phyloP scores from a whole-genome alignment of 92 coral and sea anemone genomes.

The Micromussa lordhowensis region DNA sequence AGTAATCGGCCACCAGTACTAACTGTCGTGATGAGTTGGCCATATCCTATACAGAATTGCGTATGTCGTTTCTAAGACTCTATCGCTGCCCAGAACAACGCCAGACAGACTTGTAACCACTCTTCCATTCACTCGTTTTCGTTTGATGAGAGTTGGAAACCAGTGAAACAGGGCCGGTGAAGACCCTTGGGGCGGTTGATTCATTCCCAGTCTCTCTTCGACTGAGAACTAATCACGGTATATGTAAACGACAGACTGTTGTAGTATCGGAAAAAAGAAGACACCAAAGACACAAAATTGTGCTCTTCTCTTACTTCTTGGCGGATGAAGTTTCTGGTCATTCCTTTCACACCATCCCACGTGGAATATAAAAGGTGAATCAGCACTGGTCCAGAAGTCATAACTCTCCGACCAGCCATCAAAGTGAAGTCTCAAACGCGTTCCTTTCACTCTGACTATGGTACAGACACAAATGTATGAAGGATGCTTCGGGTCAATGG shows the following conservation, averaged over 20 bases:
- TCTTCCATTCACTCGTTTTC: background rate
- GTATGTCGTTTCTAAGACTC: too few relatives aligned
- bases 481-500: slow-evolving; percentile 96
- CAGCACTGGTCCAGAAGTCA: slow-evolving; percentile 96
- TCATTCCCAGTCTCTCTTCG: background rate
- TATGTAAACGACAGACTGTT: background rate
- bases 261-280: background rate
- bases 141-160: background rate
- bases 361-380: slow-evolving; percentile 90
- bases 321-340: slow-evolving; percentile 87
- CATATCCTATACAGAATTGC: too few relatives aligned
- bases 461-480: slow-evolving; percentile 98
- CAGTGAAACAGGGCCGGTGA: background rate
- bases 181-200: background rate
- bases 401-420: slow-evolving; percentile 99
- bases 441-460: slow-evolving; percentile 93
- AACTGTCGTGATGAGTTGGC: background rate
- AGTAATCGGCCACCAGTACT: background rate
- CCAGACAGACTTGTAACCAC: background rate
- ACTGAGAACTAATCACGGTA: background rate
- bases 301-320: slow-evolving; percentile 76
- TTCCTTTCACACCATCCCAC: slow-evolving; percentile 95
- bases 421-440: slow-evolving; percentile 90
- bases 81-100: background rate
- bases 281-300: background rate